Base-by-base conservation (phyloP, 2,888 invertebrate genomes). In the Drosophila suboccidentalis region DNA sequence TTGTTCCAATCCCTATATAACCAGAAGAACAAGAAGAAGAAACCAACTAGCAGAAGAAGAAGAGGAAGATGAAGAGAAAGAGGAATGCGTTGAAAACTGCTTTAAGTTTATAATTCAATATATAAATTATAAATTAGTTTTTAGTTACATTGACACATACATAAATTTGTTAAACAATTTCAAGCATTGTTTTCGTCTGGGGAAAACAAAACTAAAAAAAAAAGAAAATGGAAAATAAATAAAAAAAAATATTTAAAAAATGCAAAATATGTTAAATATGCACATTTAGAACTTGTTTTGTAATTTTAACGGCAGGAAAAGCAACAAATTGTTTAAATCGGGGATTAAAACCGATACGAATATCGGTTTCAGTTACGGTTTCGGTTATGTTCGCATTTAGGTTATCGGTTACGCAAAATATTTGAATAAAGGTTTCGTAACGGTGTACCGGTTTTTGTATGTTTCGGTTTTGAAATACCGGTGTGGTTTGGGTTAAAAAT, bases 121-220 rank as follows among this genome's bases (percentile, higher is more conserved):
- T 22, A 62, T 87, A 71, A 81, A 84, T 78, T 76, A 87, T 71
- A 70, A 72, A 78, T 81, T 76, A 82, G 80, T 83, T 75, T 54
- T 55, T 87, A 84, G 60, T 75, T 41, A 65, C 29, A 32, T 13
- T 36, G 36, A 46, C 34, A 46, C 49, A 59, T 53, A 22, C 34
- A 46, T 13, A 65, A 71, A 55, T 61, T 86, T 78, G 81, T 75
- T 83, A 67, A 76, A 75, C 38, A 71, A 59, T 62, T 39, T 29
- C 26, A 38, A 47, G 15, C 17, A 22, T 47, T 66, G 55, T 51
- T 62, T 63, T 63, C 17, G 46, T 87, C 60, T 68, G 64, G 60
- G 54, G 63, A 41, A 51, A 46, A 54, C 47, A 51, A 70, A 66
- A 59, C 39, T n/a, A 60, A 38, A 54, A 38, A 54, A 49, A 15